Conservation (phyloP, 2,113 vertebrate species). For the Lanius ludovicianus region DNA sequence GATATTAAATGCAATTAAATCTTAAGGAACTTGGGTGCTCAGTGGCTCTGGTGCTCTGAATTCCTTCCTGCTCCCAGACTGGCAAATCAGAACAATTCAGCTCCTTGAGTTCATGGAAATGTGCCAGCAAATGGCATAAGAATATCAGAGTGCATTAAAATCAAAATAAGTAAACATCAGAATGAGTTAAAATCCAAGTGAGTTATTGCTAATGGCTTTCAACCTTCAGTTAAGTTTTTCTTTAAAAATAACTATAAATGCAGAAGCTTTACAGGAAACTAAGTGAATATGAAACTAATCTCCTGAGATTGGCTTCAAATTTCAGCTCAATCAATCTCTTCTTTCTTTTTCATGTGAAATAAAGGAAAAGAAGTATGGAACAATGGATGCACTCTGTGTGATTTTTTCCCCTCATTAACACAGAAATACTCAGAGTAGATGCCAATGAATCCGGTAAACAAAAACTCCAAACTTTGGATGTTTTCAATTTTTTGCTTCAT, state of each 20-base stretch:
- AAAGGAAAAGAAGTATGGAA: conserved; percentile 50
- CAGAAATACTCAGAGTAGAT: neutral
- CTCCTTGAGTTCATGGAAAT: conserved; percentile 8
- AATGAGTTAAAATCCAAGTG: conserved; percentile 58
- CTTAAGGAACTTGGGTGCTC: neutral
- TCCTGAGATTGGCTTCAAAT: conserved; percentile 58
- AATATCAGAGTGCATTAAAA: conserved; percentile 72
- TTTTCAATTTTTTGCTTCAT: neutral
- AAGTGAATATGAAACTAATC: conserved; percentile 66
- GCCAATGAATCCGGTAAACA: neutral
- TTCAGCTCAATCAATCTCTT: conserved; percentile 56
- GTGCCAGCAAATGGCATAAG: conserved; percentile 46
- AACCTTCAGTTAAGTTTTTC: conserved; percentile 37
- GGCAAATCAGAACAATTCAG: conserved; percentile 7
- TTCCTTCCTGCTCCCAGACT: neutral
- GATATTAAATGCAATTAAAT: neutral
- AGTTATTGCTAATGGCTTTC: conserved; percentile 51
- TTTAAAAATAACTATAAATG: conserved; percentile 62
- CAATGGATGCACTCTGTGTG: neutral
- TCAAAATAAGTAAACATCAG: conserved; percentile 69
- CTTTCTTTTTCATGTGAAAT: conserved; percentile 28
- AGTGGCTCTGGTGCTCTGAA: neutral
- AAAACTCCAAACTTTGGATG: neutral
- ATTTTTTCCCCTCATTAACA: neutral
- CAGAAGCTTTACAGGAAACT: conserved; percentile 53